Conservation (phyloP, 2,113 vertebrate genomes). For the Grammomys dolichurus region DNA sequence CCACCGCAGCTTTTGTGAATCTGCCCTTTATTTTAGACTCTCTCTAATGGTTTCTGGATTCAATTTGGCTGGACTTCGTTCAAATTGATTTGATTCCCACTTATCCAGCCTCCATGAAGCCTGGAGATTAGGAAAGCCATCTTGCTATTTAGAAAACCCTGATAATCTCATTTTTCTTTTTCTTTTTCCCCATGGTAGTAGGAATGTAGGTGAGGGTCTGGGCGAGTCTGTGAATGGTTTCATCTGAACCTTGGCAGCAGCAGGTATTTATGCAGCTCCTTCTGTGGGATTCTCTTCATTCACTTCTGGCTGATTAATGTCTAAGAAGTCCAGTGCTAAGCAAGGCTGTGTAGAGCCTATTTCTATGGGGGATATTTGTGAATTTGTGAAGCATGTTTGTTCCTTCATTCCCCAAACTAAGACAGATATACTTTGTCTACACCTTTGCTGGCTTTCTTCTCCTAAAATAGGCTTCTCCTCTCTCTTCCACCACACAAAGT, state of each 20-base stretch:
- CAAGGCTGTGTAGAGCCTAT: background rate
- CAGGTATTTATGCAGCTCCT: background rate
- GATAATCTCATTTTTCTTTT: slow-evolving; percentile 9
- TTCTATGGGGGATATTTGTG: background rate
- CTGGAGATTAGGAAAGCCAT: slow-evolving; percentile 11
- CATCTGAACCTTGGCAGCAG: background rate
- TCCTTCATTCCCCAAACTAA: background rate
- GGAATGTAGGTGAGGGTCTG: background rate
- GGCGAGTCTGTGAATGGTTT: slow-evolving; percentile 1
- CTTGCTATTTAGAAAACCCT: slow-evolving; percentile 46
- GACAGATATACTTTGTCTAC: background rate
- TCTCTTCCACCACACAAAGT: background rate
- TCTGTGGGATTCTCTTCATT: background rate
- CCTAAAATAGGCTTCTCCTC: background rate
- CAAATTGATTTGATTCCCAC: slow-evolving; percentile 59
- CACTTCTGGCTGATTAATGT: background rate
- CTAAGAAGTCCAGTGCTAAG: background rate
- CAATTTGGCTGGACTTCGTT: slow-evolving; percentile 62
- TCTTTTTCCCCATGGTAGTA: background rate
- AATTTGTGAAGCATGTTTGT: background rate
- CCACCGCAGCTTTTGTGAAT: background rate
- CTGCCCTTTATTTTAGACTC: slow-evolving; percentile 17
- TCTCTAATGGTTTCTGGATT: slow-evolving; percentile 56
- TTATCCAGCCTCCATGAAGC: slow-evolving; percentile 47
- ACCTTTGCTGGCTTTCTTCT: background rate